Evolutionary conservation across 2,113 vertebrate species (phyloP), one percentile per base, ranked within the genome.

Genomic region (Chunga burmeisteri): DNA sequence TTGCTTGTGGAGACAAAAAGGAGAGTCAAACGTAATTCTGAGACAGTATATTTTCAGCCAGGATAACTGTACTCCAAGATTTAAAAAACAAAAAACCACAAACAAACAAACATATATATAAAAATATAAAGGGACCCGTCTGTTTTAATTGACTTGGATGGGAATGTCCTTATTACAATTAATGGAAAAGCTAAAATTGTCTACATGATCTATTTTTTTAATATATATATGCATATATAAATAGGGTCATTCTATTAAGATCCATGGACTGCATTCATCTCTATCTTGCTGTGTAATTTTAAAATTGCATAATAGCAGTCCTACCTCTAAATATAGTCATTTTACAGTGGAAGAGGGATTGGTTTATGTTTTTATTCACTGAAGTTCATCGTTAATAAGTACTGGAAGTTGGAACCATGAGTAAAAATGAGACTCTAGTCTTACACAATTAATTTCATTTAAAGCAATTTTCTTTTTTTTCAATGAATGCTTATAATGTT

Each of bases 1-100:
- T 70, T 32, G 65, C 34, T 79, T 81, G 30, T 9, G 17, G 75
- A 70, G 26, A n/a, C 26, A 86, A 88, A 79, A 92, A 63, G 5
- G 1, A 13, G 13, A 56, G 7, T 29, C 11, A 46, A 42, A n/a
- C 3, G 1, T 10, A 71, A 63, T 49, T 63, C 15, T 2, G 0
- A 62, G 20, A 7, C 0, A 0, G 14, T 61, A 0, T 52, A 56
- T 40, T 59, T 95, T 55, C 74, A 86, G 36, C n/a, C 16, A 67
- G 12, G 15, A 17, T 58, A 56, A 77, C 27, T 38, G n/a, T 66
- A 52, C 22, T 59, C 16, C 8, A 78, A 81, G 10, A 38, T 47
- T 44, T 50, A 38, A 86, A 75, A 59, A 20, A 21, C 15, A 17
- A 65, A 59, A 71, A 27, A 1, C 26, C 52, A 38, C 23, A 44